Conservation (phyloP, 2,888 invertebrate genomes). For the Leptogaster cylindrica region DNA sequence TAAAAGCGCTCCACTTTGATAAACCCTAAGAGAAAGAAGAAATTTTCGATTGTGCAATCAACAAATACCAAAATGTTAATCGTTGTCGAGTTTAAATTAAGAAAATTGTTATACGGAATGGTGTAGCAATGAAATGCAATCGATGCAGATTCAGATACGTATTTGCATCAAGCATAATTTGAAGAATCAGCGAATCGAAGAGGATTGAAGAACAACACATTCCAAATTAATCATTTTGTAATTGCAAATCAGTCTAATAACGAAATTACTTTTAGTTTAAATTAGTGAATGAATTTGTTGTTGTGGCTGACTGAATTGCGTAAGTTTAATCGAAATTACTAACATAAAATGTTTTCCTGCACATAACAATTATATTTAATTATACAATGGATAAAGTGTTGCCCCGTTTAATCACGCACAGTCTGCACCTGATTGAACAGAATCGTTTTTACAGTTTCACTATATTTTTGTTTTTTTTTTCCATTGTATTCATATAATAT, state of each 20-base stretch:
- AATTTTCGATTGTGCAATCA: conserved; percentile 13
- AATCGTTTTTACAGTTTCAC: too few species aligned
- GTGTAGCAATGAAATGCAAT: too few species aligned
- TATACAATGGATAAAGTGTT: too few species aligned
- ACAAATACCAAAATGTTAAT: conserved; percentile 1
- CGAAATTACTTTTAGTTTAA: conserved; percentile 21
- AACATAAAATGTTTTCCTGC: conserved; percentile 6
- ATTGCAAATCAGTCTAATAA: conserved; percentile 19
- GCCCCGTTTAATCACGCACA: too few species aligned
- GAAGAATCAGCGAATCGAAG: background rate
- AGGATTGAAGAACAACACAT: conserved; percentile 25
- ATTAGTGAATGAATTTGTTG: conserved; percentile 4
- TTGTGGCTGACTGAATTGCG: background rate
- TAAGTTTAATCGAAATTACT: conserved; percentile 12
- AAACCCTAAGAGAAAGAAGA: conserved; percentile 21
- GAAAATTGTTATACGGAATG: too few species aligned
- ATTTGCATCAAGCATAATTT: conserved; percentile 11
- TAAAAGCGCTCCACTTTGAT: background rate
- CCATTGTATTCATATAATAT: too few species aligned
- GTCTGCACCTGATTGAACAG: too few species aligned
- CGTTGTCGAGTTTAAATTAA: too few species aligned
- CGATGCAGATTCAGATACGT: background rate
- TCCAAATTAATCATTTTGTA: conserved; percentile 2
- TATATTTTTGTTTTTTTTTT: too few species aligned
- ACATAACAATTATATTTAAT: conserved; percentile 13